These are phyloP conservation scores for Scaptomyza cyrtandrae DNA, from an alignment of 2,888 invertebrate genomes.

Conservation along the genomic window DNA sequence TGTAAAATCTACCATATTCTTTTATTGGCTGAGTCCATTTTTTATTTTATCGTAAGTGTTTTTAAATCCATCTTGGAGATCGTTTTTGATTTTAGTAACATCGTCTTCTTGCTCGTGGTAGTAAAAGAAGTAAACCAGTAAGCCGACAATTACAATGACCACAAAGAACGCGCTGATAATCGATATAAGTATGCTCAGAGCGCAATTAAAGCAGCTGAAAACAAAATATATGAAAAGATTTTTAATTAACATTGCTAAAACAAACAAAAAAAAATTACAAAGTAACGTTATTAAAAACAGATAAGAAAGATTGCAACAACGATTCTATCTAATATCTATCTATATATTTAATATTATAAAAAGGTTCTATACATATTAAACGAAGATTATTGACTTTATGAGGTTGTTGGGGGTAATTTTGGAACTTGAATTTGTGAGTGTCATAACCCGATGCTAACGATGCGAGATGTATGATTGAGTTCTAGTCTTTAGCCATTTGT, in stretches of 20 bases:
- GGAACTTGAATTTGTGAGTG: too few species aligned
- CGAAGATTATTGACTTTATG: too few species aligned
- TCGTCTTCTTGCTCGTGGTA: slow-evolving; percentile 74
- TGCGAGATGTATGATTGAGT: too few species aligned
- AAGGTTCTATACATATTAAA: too few species aligned
- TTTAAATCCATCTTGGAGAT: slow-evolving; percentile 51
- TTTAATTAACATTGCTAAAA: neutral
- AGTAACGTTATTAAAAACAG: too few species aligned
- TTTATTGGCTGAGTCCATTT: slow-evolving; percentile 38
- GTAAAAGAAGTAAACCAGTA: slow-evolving; percentile 72
- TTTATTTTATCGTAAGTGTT: slow-evolving; percentile 47
- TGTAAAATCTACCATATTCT: neutral
- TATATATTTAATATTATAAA: too few species aligned
- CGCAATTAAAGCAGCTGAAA: slow-evolving; percentile 80
- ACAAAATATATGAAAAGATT: neutral
- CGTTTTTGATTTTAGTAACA: slow-evolving; percentile 60
- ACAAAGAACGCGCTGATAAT: slow-evolving; percentile 78
- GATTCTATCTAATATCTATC: too few species aligned
- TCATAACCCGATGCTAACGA: too few species aligned
- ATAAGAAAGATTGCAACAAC: too few species aligned
- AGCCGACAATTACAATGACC: slow-evolving; percentile 72
- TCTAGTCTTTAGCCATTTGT: too few species aligned
- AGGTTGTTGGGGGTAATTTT: too few species aligned
- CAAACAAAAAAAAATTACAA: too few species aligned
- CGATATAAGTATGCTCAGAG: slow-evolving; percentile 76